Conservation (phyloP, 92 coral and sea anemone genomes). For the Epizoanthus illoricatus region DNA sequence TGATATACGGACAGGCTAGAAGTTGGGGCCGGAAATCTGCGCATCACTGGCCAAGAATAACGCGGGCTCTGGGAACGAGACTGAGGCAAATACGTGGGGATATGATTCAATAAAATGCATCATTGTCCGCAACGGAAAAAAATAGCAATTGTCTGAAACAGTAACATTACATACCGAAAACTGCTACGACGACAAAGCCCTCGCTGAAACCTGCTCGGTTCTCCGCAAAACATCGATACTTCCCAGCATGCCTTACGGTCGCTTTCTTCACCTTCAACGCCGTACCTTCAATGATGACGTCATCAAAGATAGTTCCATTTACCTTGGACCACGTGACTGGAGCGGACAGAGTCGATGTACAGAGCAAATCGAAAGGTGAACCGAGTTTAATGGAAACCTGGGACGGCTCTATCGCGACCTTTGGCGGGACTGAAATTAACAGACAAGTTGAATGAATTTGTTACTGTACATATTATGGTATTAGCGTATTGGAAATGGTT, state of each 20-base stretch:
- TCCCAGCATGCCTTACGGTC: conserved; percentile 67
- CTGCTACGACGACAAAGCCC: conserved; percentile 68
- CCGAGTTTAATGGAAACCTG: conserved; percentile 57
- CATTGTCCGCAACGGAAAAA: not conserved
- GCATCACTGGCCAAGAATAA: not conserved
- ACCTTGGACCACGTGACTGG: conserved; percentile 73
- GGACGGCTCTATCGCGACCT: conserved; percentile 62
- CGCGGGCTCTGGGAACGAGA: too few species aligned
- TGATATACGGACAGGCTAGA: too few species aligned
- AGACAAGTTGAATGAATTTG: not conserved
- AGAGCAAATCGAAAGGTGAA: conserved; percentile 57
- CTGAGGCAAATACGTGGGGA: too few species aligned
- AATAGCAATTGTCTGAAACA: not conserved
- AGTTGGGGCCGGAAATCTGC: too few species aligned
- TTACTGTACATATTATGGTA: not conserved
- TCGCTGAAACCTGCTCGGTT: conserved; percentile 74
- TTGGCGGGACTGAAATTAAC: conserved; percentile 58
- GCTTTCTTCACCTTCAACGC: conserved; percentile 46
- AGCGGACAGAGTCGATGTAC: conserved; percentile 59
- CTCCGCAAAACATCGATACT: conserved; percentile 76
- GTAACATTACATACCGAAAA: conserved; percentile 58
- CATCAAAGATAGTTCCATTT: conserved; percentile 56
- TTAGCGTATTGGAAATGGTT: not conserved
- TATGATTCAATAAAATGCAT: too few species aligned
- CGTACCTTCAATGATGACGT: conserved; percentile 44